Percentiles rank a stretch among this genome's conserved stretches.
Evolutionary conservation across 2,113 vertebrate species (phyloP).

Genomic region (Thamnaconus septentrionalis): DNA sequence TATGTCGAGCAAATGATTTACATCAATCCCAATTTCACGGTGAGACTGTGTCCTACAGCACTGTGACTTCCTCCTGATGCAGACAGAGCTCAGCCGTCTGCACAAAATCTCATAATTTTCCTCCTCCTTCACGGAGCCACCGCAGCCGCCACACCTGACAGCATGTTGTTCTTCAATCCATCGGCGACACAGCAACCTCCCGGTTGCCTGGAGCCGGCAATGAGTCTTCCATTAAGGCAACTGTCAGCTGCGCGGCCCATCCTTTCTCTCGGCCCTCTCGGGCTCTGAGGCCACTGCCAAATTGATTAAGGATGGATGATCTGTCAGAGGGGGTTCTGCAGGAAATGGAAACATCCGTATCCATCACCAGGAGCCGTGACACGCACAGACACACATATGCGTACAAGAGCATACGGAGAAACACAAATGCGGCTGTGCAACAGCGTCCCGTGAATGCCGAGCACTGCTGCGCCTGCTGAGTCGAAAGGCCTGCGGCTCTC

Average conservation of each 20-base stretch:
- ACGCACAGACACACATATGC: not conserved
- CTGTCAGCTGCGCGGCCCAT: slow-evolving; percentile 65
- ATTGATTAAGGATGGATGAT: slow-evolving; percentile 81
- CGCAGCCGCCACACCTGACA: slow-evolving; percentile 32
- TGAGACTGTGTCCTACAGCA: too few species aligned
- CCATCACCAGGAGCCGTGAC: slow-evolving; percentile 68
- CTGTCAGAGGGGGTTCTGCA: slow-evolving; percentile 69
- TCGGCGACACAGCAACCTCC: slow-evolving; percentile 49
- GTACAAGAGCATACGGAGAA: slow-evolving; percentile 2
- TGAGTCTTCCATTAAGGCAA: slow-evolving; percentile 76
- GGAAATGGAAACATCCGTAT: slow-evolving; percentile 79
- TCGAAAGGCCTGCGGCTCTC: slow-evolving; percentile 21
- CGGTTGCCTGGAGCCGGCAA: slow-evolving; percentile 49
- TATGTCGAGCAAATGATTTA: too few species aligned
- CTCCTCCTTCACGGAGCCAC: slow-evolving; percentile 27
- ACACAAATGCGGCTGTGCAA: slow-evolving; percentile 47
- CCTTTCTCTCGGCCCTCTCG: slow-evolving; percentile 47
- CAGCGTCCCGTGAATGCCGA: slow-evolving; percentile 14
- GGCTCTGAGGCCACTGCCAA: slow-evolving; percentile 68
- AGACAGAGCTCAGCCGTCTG: not conserved
- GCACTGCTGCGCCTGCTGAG: slow-evolving; percentile 30
- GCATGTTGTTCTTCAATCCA: slow-evolving; percentile 55
- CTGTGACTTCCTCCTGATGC: too few species aligned
- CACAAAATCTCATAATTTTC: slow-evolving; percentile 46
- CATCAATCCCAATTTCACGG: too few species aligned